phyloP scores from a whole-genome alignment of 2,113 vertebrate species.

The Nerophis lumbriciformis region DNA sequence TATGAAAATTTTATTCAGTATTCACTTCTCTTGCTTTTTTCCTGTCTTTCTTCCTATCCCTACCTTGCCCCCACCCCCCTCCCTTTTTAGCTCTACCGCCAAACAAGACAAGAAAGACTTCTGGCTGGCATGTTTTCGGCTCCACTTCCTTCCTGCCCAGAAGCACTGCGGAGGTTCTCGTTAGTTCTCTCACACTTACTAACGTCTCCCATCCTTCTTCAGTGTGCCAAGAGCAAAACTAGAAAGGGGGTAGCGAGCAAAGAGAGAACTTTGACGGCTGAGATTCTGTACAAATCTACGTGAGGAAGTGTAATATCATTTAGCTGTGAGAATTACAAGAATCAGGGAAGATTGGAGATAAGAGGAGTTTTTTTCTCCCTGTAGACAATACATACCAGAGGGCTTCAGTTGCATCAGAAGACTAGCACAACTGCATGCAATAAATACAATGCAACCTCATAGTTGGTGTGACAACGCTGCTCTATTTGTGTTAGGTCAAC shows the following conservation, averaged over 20 bases:
- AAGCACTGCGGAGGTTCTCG: constrained; percentile 63
- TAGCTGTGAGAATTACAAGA: constrained; percentile 55
- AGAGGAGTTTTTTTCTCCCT: constrained; percentile 50
- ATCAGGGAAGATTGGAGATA: constrained; percentile 41
- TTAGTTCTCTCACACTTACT: constrained; percentile 61
- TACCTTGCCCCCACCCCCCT: constrained; percentile 48
- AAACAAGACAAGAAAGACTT: constrained; percentile 71
- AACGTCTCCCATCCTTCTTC: constrained; percentile 54
- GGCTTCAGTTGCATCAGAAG: constrained; percentile 53
- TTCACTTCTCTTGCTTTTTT: constrained; percentile 65
- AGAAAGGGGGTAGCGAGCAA: constrained; percentile 15
- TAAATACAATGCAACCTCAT: constrained; percentile 22
- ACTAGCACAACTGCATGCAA: constrained; percentile 16
- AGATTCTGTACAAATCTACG: constrained; percentile 45
- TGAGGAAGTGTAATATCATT: constrained; percentile 44
- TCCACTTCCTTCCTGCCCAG: constrained; percentile 77
- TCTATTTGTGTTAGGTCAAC: constrained; percentile 17
- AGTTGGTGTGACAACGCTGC: constrained; percentile 9
- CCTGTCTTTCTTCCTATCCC: constrained; percentile 59
- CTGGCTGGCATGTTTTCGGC: constrained; percentile 61
- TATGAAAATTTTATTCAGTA: constrained; percentile 79
- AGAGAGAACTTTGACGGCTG: constrained; percentile 45
- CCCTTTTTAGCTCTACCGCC: constrained; percentile 54
- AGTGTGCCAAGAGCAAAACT: constrained; percentile 67
- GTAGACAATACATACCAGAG: constrained; percentile 49